These are phyloP conservation scores for Calameuta filiformis DNA, from an alignment of 2,888 invertebrate genomes.

Conservation along the genomic window DNA sequence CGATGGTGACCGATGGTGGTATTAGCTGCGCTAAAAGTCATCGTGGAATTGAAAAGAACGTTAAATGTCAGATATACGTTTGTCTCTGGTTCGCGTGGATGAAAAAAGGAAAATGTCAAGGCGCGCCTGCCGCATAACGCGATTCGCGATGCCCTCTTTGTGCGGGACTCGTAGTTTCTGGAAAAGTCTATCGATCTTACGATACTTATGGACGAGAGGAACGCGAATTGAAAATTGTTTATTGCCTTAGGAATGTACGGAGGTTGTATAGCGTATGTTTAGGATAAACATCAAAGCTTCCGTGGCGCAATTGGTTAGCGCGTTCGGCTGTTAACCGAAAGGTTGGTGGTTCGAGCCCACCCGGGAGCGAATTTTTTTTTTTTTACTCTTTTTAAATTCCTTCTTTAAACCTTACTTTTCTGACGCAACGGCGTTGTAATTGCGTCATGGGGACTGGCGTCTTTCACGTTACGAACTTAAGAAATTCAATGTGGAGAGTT, in stretches of 20 bases:
- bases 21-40: not conserved
- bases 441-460: not conserved
- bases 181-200: not conserved
- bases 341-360: slow-evolving; percentile 99
- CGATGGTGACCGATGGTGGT: not conserved
- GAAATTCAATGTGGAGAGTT: not conserved
- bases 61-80: not conserved
- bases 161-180: not conserved
- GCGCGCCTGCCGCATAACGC: slow-evolving; percentile 20
- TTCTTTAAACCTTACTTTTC: not conserved
- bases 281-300: slow-evolving; percentile 64
- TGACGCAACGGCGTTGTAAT: not conserved
- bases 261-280: not conserved
- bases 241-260: not conserved
- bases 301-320: slow-evolving; percentile 97
- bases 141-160: not conserved
- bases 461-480: not conserved
- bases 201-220: not conserved
- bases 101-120: slow-evolving; percentile 45
- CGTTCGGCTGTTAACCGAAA: slow-evolving; percentile 99
- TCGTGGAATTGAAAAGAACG: not conserved
- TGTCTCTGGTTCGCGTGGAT: not conserved
- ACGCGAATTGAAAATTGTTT: not conserved
- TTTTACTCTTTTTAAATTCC: not conserved
- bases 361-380: slow-evolving; percentile 82